These are phyloP conservation scores for Brachypteracias leptosomus DNA, from an alignment of 2,113 vertebrate genomes.

Conservation along the genomic window DNA sequence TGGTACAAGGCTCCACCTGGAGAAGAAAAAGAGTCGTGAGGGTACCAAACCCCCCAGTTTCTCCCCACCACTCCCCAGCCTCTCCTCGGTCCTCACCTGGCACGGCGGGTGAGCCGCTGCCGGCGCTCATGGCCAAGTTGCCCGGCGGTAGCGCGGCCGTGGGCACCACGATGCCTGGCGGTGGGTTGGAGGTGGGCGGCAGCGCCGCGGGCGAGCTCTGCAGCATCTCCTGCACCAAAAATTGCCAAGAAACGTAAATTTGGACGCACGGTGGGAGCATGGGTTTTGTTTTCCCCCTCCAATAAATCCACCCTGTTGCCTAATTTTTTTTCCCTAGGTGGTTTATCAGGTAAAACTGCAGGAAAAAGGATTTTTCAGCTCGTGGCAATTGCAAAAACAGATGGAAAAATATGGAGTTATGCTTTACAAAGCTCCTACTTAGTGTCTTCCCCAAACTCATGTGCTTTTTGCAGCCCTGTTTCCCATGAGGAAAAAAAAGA, in stretches of 20 bases:
- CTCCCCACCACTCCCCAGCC: rapidly evolving
- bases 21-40: rapidly evolving
- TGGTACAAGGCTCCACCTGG: conserved; percentile 93
- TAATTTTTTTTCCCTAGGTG: not conserved
- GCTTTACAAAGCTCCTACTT: not conserved
- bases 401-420: not conserved
- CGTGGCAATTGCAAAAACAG: not conserved
- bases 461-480: not conserved
- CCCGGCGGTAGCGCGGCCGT: conserved; percentile 85
- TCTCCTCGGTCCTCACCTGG: conserved; percentile 71
- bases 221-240: conserved; percentile 84
- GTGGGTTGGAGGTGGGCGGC: conserved; percentile 87
- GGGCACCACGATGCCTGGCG: conserved; percentile 90
- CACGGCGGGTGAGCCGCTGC: conserved; percentile 89
- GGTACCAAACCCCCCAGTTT: rapidly evolving
- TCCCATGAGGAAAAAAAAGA: not conserved
- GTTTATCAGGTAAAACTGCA: rapidly evolving
- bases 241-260: rapidly evolving
- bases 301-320: rapidly evolving
- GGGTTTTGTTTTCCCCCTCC: rapidly evolving
- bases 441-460: not conserved
- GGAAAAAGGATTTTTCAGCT: not conserved
- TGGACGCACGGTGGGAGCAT: rapidly evolving
- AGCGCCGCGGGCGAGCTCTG: conserved; percentile 91
- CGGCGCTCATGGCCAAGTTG: conserved; percentile 88